phyloP scores from a whole-genome alignment of 2,888 invertebrate genomes.

The Rhimphoctona megacephalus region DNA sequence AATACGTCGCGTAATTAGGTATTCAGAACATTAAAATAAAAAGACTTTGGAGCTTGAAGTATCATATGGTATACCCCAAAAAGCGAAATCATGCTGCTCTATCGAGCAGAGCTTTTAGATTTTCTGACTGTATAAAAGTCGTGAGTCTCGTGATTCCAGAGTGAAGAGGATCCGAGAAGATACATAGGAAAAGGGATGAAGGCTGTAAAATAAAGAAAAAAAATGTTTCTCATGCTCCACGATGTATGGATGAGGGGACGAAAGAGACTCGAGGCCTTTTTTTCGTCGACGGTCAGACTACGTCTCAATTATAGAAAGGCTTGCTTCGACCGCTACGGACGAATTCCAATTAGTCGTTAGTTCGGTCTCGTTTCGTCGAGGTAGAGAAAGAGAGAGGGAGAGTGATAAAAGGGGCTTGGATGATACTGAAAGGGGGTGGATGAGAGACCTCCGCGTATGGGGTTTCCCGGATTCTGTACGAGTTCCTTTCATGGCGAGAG shows the following conservation, averaged over 20 bases:
- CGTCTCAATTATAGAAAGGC: constrained; percentile 85
- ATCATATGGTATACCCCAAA: too few relatives aligned
- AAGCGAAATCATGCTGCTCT: not conserved
- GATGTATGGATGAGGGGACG: constrained; percentile 27
- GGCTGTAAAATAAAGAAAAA: constrained; percentile 46
- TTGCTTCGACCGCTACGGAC: constrained; percentile 84
- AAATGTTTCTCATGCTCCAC: constrained; percentile 59
- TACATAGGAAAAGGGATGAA: constrained; percentile 48
- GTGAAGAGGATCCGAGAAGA: constrained; percentile 11
- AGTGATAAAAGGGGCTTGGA: constrained; percentile 51
- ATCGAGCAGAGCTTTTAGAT: constrained; percentile 22
- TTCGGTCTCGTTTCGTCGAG: constrained; percentile 82
- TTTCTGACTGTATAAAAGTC: not conserved
- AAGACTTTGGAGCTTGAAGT: not conserved
- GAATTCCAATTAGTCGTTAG: constrained; percentile 84
- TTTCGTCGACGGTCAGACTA: constrained; percentile 82
- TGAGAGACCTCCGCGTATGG: constrained; percentile 78
- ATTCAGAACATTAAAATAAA: not conserved
- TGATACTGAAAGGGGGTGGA: constrained; percentile 58
- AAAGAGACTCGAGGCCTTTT: constrained; percentile 70
- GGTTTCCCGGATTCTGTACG: constrained; percentile 85
- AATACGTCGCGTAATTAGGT: not conserved
- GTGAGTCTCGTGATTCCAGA: constrained; percentile 10
- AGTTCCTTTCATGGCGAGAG: constrained; percentile 83
- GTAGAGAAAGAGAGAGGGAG: constrained; percentile 26